phyloP scores from a whole-genome alignment of 2,888 invertebrate species.

The Heliconius charithonia region DNA sequence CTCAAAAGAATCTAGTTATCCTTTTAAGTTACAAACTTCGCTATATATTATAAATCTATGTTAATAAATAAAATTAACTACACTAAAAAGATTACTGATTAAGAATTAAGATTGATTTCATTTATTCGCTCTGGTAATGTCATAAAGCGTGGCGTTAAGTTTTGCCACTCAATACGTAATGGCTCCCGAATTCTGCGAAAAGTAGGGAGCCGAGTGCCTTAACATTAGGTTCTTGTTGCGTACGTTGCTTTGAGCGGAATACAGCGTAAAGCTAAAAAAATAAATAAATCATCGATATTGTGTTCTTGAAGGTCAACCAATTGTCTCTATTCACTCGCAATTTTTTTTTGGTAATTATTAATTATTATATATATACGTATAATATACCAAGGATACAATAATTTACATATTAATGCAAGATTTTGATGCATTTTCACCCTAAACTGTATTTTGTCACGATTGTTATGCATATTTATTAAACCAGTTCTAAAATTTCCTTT shows the following conservation, averaged over 20 bases:
- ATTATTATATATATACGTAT: background rate
- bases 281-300: background rate
- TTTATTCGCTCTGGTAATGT: no score
- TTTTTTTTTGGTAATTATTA: background rate
- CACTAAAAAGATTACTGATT: no score
- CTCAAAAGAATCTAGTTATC: no score
- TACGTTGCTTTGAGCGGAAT: background rate
- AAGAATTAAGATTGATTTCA: no score
- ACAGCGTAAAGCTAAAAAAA: background rate
- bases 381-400: background rate
- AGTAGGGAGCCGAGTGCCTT: no score
- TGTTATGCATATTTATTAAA: conserved; percentile 34
- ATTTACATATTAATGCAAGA: background rate
- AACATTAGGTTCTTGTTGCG: background rate
- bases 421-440: conserved; percentile 16
- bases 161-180: no score
- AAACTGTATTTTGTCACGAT: conserved; percentile 38
- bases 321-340: no score
- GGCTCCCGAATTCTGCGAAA: background rate
- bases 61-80: no score
- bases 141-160: no score
- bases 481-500: conserved; percentile 22
- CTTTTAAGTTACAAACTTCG: no score
- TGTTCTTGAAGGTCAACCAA: background rate
- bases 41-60: no score